Evolutionary conservation across 2,113 vertebrate genomes (phyloP), one percentile per base, ranked within the genome.

Genomic region (Aldabrachelys gigantea): DNA sequence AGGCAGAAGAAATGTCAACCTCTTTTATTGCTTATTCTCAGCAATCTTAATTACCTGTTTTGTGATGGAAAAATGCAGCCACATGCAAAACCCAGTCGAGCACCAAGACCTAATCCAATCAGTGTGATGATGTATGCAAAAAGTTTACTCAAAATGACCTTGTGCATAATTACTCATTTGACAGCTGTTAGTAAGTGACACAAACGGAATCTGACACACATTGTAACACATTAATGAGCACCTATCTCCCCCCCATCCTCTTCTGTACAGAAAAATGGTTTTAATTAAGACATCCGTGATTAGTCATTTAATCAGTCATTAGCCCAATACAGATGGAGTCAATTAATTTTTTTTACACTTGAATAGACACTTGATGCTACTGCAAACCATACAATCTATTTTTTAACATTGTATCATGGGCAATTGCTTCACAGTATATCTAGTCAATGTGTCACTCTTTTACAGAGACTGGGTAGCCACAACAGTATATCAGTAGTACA

Each of bases 261-360:
- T 53, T 96, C 97, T 89, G 54, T 93, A 10, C 89, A 97, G 98
- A 92, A 96, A 97, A 98, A 97, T 96, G 96, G 96, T 97, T 97
- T 97, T 98, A 98, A 98, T 98, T 97, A 98, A 98, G 98, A 97
- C 97, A 98, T 98, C 97, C 91, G 94, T 97, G 97, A 98, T 98
- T 97, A 98, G 98, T 98, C 97, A 97, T 97, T 98, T 97, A 98
- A 98, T 98, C 98, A 97, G 97, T 98, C 98, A 98, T 98, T 97
- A 97, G 98, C 97, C 97, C 97, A 96, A 97, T 98, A 96, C 97
- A 98, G 97, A 98, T 98, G 98, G 97, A 97, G 95, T 95, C 97
- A 95, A 97, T 98, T 97, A 97, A 96, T 95, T 94, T 96, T 84
- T 97, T 97, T 97, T 97, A 96, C 94, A 95, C 94, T 98, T 97